These are phyloP conservation scores for Actinia equina DNA, from an alignment of 64 coral and sea anemone genomes.

Conservation along the genomic window DNA sequence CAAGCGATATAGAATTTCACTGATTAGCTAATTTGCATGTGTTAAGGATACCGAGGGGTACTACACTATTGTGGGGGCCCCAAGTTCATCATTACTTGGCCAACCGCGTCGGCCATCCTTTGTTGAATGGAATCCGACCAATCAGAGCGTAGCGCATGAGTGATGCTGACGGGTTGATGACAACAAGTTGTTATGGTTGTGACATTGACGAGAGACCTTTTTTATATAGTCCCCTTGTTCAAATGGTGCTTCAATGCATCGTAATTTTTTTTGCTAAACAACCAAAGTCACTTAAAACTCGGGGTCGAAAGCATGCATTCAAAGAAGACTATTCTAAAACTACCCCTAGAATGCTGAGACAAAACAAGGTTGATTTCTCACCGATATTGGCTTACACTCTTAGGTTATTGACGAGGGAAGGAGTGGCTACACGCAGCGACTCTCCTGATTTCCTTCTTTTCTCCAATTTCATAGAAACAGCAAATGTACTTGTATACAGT, in stretches of 20 bases:
- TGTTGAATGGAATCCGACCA: neutral
- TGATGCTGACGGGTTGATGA: slow-evolving; percentile 21
- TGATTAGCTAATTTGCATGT: slow-evolving; percentile 61
- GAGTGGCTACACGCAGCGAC: neutral
- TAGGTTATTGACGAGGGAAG: neutral
- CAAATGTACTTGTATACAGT: neutral
- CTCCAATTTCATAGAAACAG: slow-evolving; percentile 6
- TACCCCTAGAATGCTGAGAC: neutral
- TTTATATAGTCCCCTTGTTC: neutral
- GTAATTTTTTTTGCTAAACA: neutral
- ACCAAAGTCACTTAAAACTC: neutral
- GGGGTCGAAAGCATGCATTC: neutral
- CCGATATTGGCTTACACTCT: slow-evolving; percentile 18
- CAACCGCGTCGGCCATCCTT: slow-evolving; percentile 25
- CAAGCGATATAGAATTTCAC: slow-evolving; percentile 53
- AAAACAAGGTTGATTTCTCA: slow-evolving; percentile 4
- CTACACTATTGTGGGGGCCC: slow-evolving; percentile 16
- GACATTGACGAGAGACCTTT: slow-evolving; percentile 6
- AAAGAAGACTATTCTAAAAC: slow-evolving; percentile 3
- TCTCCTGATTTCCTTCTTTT: neutral
- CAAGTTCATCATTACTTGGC: slow-evolving; percentile 5
- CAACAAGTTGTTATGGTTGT: neutral
- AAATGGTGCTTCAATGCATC: neutral
- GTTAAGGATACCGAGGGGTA: slow-evolving; percentile 3
- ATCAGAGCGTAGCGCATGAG: slow-evolving; percentile 3